These are phyloP conservation scores for Anastrepha ludens DNA, from an alignment of 1,140 invertebrate genomes.

Conservation along the genomic window DNA sequence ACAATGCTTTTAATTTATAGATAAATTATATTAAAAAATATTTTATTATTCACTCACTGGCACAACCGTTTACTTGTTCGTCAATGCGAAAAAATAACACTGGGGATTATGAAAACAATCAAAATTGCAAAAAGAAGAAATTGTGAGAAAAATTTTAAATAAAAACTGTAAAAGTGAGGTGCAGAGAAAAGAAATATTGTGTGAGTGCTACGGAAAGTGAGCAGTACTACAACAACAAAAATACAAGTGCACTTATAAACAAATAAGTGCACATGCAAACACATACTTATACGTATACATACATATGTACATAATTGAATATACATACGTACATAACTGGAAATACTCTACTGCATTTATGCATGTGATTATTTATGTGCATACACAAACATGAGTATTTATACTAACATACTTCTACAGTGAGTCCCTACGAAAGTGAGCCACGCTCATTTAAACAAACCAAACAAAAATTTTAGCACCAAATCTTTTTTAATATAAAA, in stretches of 20 bases:
- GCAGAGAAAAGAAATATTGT: neutral
- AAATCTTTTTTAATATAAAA: no score
- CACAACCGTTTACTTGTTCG: constrained; percentile 11
- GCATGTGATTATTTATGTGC: constrained; percentile 12
- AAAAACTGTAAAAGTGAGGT: constrained; percentile 3
- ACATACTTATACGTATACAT: neutral
- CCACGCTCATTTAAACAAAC: no score
- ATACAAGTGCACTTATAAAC: constrained; percentile 34
- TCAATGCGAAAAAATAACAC: constrained; percentile 12
- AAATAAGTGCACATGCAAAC: neutral
- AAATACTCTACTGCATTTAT: neutral
- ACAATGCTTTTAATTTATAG: constrained; percentile 44
- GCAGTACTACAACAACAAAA: neutral
- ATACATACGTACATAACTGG: neutral
- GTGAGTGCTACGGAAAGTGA: neutral
- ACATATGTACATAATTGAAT: neutral
- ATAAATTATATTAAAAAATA: constrained; percentile 49
- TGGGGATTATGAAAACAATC: constrained; percentile 30
- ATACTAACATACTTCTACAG: no score
- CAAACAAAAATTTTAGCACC: no score
- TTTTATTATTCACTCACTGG: neutral
- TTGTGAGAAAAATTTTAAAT: neutral
- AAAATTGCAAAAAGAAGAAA: neutral
- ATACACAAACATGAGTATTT: no score
- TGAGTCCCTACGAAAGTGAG: no score